Evolutionary conservation across 2,888 invertebrate species (phyloP), one percentile per base, ranked within the genome.

Genomic region (Polyommatus iphigenia): DNA sequence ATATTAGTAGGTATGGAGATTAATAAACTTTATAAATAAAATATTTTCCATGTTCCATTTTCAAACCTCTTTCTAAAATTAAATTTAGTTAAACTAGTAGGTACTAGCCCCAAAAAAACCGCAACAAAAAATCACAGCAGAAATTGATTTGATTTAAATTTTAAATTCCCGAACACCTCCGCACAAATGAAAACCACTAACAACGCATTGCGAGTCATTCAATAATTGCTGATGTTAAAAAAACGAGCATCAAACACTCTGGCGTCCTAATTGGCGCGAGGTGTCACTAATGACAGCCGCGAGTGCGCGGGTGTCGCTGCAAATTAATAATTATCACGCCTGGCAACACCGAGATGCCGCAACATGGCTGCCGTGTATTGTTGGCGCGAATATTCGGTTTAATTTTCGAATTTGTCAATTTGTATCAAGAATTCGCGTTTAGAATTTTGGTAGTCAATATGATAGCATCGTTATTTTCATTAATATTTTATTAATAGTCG

Each of bases 311-410:
- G 85, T 85, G 84, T 87, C 86, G 87, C 87, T 88, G 92, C 91
- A 91, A 92, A 93, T 93, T 93, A 93, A 91, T 93, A 93, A 93
- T 94, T 93, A 93, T 93, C 87, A 87, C 92, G 92, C 90, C 88
- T 93, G 92, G 92, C 88, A 92, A 91, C 93, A 92, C 91, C 86
- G 89, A 87, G 87, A 85, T 85, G 84, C 82, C 83, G 87, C 91
- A 92, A 92, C 88, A 94, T 92, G 91, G 92, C 91, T 86, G 91
- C 88, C 88, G 82, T 83, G 86, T 83, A 91, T 93, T 92, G 92
- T 92, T 88, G 85, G 85, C 85, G 86, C 83, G 85, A 88, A 87
- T 81, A 81, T 84, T 85, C 83, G 85, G 85, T 87, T 88, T 87
- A 86, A 88, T 87, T 88, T 87, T 88, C 84, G 85, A 86, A 59